Conservation (phyloP, 2,888 invertebrate genomes). For the Pediacus dermestoides region DNA sequence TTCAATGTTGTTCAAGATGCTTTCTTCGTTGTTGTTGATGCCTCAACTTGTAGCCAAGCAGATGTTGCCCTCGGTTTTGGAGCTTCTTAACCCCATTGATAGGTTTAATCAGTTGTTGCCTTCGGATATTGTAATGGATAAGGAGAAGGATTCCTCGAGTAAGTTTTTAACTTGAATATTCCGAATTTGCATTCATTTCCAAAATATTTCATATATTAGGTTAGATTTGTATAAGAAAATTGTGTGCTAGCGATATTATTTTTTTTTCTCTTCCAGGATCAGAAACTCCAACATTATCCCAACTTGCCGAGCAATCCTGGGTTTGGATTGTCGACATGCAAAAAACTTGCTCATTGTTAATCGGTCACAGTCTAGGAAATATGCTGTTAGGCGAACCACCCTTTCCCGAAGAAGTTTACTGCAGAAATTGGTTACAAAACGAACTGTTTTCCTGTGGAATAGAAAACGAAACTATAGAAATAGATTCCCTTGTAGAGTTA, state of each 20-base stretch:
- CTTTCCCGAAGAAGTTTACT: constrained; percentile 48
- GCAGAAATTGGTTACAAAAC: constrained; percentile 51
- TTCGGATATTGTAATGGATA: constrained; percentile 41
- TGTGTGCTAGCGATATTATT: constrained; percentile 1
- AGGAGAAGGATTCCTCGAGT: constrained; percentile 36
- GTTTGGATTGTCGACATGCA: constrained; percentile 61
- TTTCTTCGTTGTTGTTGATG: constrained; percentile 56
- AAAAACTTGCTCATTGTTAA: constrained; percentile 57
- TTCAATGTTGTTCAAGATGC: constrained; percentile 56
- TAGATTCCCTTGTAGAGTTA: constrained; percentile 26
- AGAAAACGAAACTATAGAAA: constrained; percentile 26
- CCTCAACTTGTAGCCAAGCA: constrained; percentile 38
- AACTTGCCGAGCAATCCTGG: constrained; percentile 52
- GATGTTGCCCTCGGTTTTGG: constrained; percentile 44
- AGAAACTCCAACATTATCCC: constrained; percentile 52
- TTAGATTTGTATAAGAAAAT: not conserved
- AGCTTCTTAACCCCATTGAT: constrained; percentile 47
- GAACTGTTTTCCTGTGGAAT: constrained; percentile 46
- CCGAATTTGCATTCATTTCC: constrained; percentile 1
- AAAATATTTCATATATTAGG: not conserved
- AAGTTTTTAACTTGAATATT: constrained; percentile 12
- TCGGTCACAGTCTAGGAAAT: constrained; percentile 58
- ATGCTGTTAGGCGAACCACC: constrained; percentile 54
- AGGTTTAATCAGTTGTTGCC: constrained; percentile 48
- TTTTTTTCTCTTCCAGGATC: constrained; percentile 40